Evolutionary conservation across 2,888 invertebrate genomes (phyloP).

Genomic region (Andrena chrysosceles): DNA sequence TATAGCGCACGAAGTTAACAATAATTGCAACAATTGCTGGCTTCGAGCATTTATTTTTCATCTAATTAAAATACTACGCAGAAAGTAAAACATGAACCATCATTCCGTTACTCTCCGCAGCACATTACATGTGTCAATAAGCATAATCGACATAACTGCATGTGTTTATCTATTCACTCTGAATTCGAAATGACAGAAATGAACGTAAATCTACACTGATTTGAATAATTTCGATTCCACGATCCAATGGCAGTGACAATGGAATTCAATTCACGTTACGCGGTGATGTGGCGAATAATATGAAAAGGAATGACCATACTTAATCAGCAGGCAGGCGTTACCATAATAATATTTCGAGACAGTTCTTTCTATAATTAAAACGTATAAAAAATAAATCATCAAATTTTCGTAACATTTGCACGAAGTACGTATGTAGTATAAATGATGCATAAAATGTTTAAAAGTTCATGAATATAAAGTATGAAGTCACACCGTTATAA

Average conservation of each 20-base stretch:
- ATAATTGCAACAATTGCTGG: no score
- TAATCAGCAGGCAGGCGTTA: neutral
- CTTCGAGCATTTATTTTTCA: neutral
- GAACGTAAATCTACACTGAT: conserved; percentile 37
- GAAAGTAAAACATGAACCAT: neutral
- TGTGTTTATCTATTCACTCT: conserved; percentile 31
- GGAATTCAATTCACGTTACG: conserved; percentile 34
- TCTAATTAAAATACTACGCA: neutral
- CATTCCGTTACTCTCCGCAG: neutral
- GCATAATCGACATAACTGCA: neutral
- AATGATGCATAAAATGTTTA: neutral
- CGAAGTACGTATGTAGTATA: neutral
- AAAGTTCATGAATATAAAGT: no score
- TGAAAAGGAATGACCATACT: neutral
- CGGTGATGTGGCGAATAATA: conserved; percentile 24
- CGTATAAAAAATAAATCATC: neutral
- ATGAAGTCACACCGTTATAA: neutral
- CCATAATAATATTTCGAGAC: neutral
- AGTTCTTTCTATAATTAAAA: no score
- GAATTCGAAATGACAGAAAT: conserved; percentile 41
- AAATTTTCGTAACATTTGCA: neutral
- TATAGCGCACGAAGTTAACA: neutral
- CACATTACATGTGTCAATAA: conserved; percentile 2
- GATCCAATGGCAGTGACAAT: conserved; percentile 16
- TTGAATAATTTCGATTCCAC: conserved; percentile 61